A percentile compares a stretch with the other conserved stretches of the same genome.
These are phyloP conservation scores for Hyperoplus lanceolatus DNA, from an alignment of 2,797 vertebrate species.

Conservation along the genomic window DNA sequence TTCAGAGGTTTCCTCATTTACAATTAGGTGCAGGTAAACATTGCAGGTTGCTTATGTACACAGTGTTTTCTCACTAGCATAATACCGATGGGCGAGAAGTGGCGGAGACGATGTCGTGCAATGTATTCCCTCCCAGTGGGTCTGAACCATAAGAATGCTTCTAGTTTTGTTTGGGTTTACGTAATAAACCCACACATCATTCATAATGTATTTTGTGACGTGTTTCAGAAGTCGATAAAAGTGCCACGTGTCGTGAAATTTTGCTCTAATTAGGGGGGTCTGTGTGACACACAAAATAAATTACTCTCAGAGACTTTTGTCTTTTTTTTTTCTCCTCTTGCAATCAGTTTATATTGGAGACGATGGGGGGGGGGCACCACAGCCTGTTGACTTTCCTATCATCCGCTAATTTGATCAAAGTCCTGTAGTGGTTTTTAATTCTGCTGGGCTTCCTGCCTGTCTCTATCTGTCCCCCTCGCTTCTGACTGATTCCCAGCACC, in stretches of 20 bases:
- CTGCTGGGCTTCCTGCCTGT: slow-evolving; percentile 64
- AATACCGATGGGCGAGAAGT: not conserved
- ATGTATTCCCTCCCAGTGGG: not conserved
- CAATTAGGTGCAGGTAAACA: not conserved
- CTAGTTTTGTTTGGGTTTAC: not conserved
- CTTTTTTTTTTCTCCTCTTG: slow-evolving; percentile 9
- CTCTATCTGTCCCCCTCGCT: slow-evolving; percentile 36
- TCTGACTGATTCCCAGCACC: slow-evolving; percentile 35
- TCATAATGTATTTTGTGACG: not conserved
- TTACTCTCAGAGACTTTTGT: not conserved
- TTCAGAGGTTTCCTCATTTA: not conserved
- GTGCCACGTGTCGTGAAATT: not conserved
- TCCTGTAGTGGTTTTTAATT: slow-evolving; percentile 65
- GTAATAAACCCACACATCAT: not conserved
- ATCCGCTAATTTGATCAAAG: slow-evolving; percentile 62
- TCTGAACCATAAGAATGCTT: not conserved
- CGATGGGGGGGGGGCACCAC: slow-evolving; percentile 8
- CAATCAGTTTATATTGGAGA: slow-evolving; percentile 1
- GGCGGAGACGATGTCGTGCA: not conserved
- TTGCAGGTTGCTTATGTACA: slow-evolving; percentile 11
- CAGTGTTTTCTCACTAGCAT: slow-evolving; percentile 5
- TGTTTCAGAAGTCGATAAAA: not conserved
- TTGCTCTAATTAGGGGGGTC: not conserved
- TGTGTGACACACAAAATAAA: not conserved
- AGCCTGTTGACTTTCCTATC: slow-evolving; percentile 58